Conservation (phyloP, 2,888 invertebrate genomes). For the Andrena flavipes region DNA sequence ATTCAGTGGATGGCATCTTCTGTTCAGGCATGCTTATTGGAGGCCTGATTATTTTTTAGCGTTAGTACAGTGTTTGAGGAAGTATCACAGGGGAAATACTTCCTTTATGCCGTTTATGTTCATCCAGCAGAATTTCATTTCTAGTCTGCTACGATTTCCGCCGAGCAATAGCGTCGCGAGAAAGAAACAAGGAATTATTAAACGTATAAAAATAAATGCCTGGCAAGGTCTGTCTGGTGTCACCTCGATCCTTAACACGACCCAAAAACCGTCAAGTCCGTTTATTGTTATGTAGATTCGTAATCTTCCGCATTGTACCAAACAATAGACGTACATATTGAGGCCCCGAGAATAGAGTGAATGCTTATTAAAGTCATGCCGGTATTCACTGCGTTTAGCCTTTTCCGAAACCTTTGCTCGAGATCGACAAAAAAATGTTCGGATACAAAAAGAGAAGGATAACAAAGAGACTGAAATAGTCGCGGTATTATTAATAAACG, state of each 20-base stretch:
- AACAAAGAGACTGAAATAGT: constrained; percentile 20
- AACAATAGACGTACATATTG: constrained; percentile 43
- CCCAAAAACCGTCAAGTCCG: constrained; percentile 71
- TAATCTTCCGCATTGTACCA: constrained; percentile 70
- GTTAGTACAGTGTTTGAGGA: no score
- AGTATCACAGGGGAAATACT: no score
- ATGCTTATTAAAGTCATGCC: constrained; percentile 48
- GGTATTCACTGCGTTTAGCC: constrained; percentile 39
- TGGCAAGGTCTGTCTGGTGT: constrained; percentile 18
- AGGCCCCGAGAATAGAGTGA: constrained; percentile 50
- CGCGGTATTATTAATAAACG: not conserved
- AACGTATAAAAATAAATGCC: constrained; percentile 20
- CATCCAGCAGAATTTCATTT: no score
- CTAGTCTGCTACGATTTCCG: not conserved
- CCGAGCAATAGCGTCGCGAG: not conserved
- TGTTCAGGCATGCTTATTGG: no score
- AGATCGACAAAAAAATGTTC: constrained; percentile 43
- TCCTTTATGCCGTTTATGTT: no score
- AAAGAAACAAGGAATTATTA: constrained; percentile 22
- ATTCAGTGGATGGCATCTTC: no score
- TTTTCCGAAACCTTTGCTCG: constrained; percentile 52
- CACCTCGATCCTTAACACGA: constrained; percentile 74
- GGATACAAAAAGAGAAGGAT: constrained; percentile 27
- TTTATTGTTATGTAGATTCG: constrained; percentile 73
- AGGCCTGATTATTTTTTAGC: no score